A percentile compares a stretch with the other conserved stretches of the same genome.
Evolutionary conservation across 2,797 vertebrate genomes (phyloP).

Genomic region (Peromyscus nudipes): DNA sequence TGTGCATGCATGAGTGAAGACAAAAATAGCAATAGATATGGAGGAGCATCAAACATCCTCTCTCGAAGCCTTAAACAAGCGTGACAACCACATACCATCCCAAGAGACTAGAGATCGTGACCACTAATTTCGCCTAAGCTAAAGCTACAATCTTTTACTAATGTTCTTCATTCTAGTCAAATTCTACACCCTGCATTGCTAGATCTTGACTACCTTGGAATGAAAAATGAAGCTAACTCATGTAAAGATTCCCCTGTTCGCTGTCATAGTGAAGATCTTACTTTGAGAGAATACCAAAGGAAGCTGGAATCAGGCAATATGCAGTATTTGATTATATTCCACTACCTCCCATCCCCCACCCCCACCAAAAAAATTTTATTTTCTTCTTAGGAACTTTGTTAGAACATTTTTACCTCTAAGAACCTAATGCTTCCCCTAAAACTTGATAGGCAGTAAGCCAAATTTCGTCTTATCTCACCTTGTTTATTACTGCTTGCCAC

Average conservation of each 20-base stretch:
- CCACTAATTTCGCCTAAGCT: background rate
- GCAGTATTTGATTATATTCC: background rate
- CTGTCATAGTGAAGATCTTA: background rate
- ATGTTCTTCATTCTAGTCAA: conserved; percentile 26
- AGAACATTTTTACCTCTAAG: conserved; percentile 44
- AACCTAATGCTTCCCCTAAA: conserved; percentile 44
- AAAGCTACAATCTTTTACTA: conserved; percentile 28
- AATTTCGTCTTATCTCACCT: conserved; percentile 6
- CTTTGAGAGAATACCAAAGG: background rate
- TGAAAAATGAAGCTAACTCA: background rate
- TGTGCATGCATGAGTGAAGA: background rate
- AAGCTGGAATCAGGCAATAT: background rate
- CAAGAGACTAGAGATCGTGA: background rate
- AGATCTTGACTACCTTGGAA: background rate
- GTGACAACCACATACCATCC: background rate
- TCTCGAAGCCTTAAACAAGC: background rate
- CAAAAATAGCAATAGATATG: background rate
- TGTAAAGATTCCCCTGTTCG: background rate
- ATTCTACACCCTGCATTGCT: background rate
- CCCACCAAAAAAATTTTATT: background rate
- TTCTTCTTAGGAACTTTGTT: background rate
- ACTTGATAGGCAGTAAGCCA: background rate
- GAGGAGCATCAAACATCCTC: background rate
- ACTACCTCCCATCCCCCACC: background rate
- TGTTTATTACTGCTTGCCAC: background rate